Conservation (phyloP, 2,113 vertebrate genomes). For the Sorex fumeus region DNA sequence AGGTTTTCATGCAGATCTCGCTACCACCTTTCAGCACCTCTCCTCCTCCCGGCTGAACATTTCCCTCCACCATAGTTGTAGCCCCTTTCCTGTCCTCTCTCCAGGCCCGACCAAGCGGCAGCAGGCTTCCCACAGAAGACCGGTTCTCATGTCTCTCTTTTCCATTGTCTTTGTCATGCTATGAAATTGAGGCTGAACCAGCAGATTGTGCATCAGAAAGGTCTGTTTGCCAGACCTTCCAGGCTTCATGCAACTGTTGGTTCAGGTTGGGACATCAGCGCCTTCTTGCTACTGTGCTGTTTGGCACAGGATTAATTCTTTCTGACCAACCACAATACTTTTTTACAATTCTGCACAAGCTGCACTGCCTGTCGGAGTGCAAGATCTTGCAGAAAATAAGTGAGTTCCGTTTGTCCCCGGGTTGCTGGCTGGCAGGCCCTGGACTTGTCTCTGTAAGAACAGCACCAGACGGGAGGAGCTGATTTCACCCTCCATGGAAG, state of each 20-base stretch:
- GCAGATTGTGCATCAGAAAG: too few species aligned
- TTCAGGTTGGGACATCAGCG: neutral
- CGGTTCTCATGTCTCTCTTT: neutral
- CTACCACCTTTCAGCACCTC: too few species aligned
- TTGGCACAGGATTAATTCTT: neutral
- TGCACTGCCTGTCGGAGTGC: neutral
- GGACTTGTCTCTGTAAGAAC: neutral
- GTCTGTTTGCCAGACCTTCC: neutral
- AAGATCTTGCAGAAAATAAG: neutral
- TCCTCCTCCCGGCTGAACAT: too few species aligned
- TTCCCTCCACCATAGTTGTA: too few species aligned
- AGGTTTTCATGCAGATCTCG: too few species aligned
- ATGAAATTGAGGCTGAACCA: too few species aligned
- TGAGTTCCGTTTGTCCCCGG: fast-evolving
- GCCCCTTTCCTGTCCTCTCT: too few species aligned
- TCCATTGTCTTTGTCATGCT: too few species aligned
- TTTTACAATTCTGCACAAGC: neutral
- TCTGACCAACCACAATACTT: neutral
- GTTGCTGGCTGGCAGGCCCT: neutral
- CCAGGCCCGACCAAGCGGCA: too few species aligned
- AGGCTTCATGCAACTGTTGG: neutral
- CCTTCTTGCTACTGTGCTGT: neutral
- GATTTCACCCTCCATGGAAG: constrained; percentile 40
- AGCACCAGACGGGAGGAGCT: neutral
- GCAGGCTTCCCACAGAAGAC: too few species aligned